Conservation (phyloP, 2,797 vertebrate species). For the Ceryle rudis region DNA sequence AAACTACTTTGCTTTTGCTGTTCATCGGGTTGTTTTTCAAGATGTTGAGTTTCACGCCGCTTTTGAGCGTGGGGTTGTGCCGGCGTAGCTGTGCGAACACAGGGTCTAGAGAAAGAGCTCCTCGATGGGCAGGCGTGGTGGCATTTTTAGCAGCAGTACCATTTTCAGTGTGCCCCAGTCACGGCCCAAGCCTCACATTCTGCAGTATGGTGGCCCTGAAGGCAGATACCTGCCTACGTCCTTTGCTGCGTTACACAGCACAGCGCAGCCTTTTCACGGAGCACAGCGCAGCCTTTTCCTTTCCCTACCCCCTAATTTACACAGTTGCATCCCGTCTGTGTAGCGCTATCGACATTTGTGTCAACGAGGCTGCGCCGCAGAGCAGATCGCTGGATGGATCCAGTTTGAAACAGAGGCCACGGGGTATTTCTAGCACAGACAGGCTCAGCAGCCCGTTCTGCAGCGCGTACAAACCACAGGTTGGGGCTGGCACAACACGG, state of each 20-base stretch:
- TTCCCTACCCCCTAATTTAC: not conserved
- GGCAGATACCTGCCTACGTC: not conserved
- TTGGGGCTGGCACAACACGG: not conserved
- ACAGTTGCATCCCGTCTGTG: not conserved
- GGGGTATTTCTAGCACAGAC: not conserved
- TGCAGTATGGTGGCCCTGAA: not conserved
- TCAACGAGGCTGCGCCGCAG: not conserved
- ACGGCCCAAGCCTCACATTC: fast-evolving
- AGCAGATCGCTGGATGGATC: not conserved
- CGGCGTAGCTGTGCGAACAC: fast-evolving
- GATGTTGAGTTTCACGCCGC: fast-evolving
- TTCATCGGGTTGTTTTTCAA: not conserved
- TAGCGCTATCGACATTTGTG: not conserved
- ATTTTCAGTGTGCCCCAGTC: fast-evolving
- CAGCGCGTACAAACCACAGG: fast-evolving
- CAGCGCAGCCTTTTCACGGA: not conserved
- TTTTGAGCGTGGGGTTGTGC: not conserved
- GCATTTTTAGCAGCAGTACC: not conserved
- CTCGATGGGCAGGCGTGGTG: not conserved
- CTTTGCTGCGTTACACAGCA: not conserved
- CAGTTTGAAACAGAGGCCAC: too few relatives aligned
- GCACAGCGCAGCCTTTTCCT: not conserved
- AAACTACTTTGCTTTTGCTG: not conserved
- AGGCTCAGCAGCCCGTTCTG: not conserved
- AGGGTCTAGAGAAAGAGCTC: not conserved